phyloP scores from a whole-genome alignment of 37 sponge, comb jelly and placozoan species.

The Ephydatia muelleri region DNA sequence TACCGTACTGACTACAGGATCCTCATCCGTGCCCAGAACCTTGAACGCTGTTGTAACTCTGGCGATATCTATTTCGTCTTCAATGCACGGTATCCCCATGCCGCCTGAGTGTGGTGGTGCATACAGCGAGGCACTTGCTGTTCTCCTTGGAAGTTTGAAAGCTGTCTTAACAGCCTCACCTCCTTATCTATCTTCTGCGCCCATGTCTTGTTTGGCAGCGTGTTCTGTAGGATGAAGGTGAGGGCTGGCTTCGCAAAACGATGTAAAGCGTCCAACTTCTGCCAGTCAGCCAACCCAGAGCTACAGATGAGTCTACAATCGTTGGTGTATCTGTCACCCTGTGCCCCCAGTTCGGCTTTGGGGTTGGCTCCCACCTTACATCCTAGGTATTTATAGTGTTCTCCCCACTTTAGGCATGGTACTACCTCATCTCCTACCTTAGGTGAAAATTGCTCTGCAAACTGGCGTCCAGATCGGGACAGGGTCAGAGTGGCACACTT shows the following conservation, averaged over 20 bases:
- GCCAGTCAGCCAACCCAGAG: constrained; percentile 42
- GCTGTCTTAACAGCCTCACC: too few species aligned
- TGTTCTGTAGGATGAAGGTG: neutral
- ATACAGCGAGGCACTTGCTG: too few species aligned
- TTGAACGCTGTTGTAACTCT: too few species aligned
- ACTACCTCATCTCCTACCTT: neutral
- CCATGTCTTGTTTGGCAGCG: neutral
- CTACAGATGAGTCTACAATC: neutral
- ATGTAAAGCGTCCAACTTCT: constrained; percentile 54
- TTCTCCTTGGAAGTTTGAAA: too few species aligned
- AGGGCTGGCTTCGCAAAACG: constrained; percentile 1
- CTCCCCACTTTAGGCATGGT: constrained; percentile 13
- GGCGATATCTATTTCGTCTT: too few species aligned
- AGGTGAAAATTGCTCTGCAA: neutral
- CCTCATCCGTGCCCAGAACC: too few species aligned
- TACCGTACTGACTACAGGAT: too few species aligned
- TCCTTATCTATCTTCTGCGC: too few species aligned
- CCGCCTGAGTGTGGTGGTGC: too few species aligned
- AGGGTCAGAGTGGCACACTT: constrained; percentile 39
- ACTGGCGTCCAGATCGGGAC: neutral
- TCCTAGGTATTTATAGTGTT: constrained; percentile 40
- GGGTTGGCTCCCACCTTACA: neutral
- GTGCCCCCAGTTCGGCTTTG: neutral
- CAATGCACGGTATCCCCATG: too few species aligned
- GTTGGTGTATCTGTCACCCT: neutral